Conservation (phyloP, 2,797 vertebrate species). For the Pipistrellus nathusii region DNA sequence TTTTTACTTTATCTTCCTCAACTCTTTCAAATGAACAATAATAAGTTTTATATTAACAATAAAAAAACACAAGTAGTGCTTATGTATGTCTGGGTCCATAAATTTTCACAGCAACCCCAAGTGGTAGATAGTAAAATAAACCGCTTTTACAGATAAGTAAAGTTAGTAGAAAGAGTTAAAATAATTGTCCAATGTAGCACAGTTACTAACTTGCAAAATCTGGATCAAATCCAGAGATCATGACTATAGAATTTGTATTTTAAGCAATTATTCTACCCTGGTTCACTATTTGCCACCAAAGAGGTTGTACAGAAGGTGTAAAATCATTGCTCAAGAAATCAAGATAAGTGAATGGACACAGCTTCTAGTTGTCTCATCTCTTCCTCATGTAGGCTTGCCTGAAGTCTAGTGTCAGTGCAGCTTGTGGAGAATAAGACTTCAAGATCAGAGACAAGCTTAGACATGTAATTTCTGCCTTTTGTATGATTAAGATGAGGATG, state of each 20-base stretch:
- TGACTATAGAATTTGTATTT: not conserved
- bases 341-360: not conserved
- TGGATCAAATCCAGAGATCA: not conserved
- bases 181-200: not conserved
- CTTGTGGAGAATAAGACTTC: not conserved
- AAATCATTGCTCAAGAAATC: not conserved
- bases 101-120: not conserved
- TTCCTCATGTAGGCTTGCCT: not conserved
- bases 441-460: not conserved
- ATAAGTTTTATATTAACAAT: slow-evolving; percentile 3
- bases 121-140: not conserved
- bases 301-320: not conserved
- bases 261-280: not conserved
- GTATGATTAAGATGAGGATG: not conserved
- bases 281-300: not conserved
- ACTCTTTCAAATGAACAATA: slow-evolving; percentile 38
- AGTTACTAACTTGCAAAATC: not conserved
- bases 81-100: not conserved
- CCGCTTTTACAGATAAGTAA: not conserved
- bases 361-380: not conserved
- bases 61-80: not conserved
- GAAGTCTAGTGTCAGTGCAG: not conserved
- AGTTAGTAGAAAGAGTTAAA: not conserved
- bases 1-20: slow-evolving; percentile 25
- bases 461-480: not conserved